Base-by-base conservation (phyloP, 2,113 vertebrate genomes). In the Ptyas mucosa region DNA sequence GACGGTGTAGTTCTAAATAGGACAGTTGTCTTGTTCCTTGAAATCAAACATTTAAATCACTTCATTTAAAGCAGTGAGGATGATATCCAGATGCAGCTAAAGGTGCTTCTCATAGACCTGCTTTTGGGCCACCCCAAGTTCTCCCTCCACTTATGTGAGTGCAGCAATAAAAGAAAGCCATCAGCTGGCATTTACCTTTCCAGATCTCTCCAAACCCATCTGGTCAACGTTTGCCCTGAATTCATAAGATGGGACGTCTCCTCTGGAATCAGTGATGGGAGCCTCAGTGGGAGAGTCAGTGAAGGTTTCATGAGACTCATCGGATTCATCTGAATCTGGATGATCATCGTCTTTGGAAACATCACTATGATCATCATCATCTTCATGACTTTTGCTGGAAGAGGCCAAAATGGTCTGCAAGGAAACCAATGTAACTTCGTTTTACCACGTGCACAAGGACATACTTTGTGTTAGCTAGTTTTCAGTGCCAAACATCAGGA, bases 221-320 rank as follows among this genome's bases (percentile, higher is more conserved):
- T 64, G 1, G 1, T 55, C 1, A 0, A 64, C 94, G 92, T 96
- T 97, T 90, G 95, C 93, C 64, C 29, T 96, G 88, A 95, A 10
- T 54, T 96, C 93, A 26, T 97, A 96, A 46, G 49, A 95, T 91
- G 97, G 93, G 0, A 96, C 98, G 5, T 98, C 98, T 0, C 98
- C 98, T 94, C 97, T 97, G 51, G 90, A 26, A n/a, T 88, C 87
- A n/a, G 95, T 93, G 29, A 93, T 91, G 5, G 90, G 94, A 20
- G 54, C 5, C 1, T 94, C 93, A 0, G 96, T 97, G 94, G 97
- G 94, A 23, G 85, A 86, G 15, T 49, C 7, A 0, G 96, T 97
- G 92, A 85, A 1, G 8, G 57, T 39, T 87, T 98, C 97, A 2
- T 98, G 95, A 0, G 97, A 98, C 61, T 98, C 98, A 52, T 98